Evolutionary conservation across 2,113 vertebrate genomes (phyloP).

Genomic region (Maccullochella peelii): DNA sequence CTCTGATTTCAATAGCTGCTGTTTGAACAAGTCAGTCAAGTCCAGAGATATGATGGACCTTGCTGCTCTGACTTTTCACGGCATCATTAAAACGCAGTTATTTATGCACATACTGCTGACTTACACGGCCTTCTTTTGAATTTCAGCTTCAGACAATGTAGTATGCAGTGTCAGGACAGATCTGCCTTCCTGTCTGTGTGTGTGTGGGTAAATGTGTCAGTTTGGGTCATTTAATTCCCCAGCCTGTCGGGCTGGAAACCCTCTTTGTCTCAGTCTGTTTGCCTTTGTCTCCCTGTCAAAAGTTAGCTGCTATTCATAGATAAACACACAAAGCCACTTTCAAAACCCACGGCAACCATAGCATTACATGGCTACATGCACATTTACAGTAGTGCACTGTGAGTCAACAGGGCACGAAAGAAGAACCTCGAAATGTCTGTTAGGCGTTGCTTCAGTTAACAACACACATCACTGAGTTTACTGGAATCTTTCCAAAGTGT

Average conservation of each 20-base stretch:
- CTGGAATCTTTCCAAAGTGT: constrained; percentile 28
- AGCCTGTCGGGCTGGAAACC: constrained; percentile 25
- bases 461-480: constrained; percentile 43
- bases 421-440: constrained; percentile 50
- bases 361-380: constrained; percentile 26
- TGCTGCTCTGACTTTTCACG: not conserved
- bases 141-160: not conserved
- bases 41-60: constrained; percentile 62
- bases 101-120: not conserved
- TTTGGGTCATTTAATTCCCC: constrained; percentile 44
- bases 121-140: not conserved
- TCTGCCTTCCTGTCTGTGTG: constrained; percentile 5
- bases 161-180: constrained; percentile 25
- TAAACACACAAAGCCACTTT: constrained; percentile 41
- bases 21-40: constrained; percentile 53
- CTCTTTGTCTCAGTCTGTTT: constrained; percentile 38
- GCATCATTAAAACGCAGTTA: not conserved
- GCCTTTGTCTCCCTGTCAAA: constrained; percentile 48
- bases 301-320: constrained; percentile 16
- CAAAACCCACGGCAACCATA: not conserved
- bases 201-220: constrained; percentile 18
- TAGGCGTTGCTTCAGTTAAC: constrained; percentile 23
- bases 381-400: constrained; percentile 26
- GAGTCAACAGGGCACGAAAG: constrained; percentile 26
- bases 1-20: constrained; percentile 72